Conservation (phyloP, 1,140 invertebrate species). For the Lepidostoma basale region DNA sequence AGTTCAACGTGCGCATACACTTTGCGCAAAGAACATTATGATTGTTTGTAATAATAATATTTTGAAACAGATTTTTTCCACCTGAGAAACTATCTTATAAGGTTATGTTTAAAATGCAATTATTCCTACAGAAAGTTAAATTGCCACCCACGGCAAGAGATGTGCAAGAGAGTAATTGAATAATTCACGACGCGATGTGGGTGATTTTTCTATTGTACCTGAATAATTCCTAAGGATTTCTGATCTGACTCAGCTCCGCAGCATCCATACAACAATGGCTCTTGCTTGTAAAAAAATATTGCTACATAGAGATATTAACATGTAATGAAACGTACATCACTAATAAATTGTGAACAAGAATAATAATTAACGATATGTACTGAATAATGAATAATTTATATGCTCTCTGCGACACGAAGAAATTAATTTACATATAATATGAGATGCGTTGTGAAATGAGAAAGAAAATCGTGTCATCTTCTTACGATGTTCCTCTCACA, state of each 20-base stretch:
- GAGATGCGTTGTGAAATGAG: background rate
- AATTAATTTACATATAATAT: background rate
- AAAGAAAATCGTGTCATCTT: too few species aligned
- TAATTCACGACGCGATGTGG: conserved; percentile 17
- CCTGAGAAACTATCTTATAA: background rate
- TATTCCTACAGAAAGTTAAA: conserved; percentile 9
- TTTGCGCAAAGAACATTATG: background rate
- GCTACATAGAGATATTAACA: conserved; percentile 8
- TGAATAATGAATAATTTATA: conserved; percentile 4
- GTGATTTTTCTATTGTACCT: conserved; percentile 22
- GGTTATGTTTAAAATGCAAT: conserved; percentile 11
- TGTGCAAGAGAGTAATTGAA: conserved; percentile 14
- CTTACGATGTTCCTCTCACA: too few species aligned
- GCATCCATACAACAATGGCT: conserved; percentile 15
- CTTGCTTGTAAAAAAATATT: conserved; percentile 20
- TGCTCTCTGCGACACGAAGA: background rate
- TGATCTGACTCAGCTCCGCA: conserved; percentile 15
- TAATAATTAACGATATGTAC: conserved; percentile 7
- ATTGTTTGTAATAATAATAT: background rate
- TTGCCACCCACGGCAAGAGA: background rate
- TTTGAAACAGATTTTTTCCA: background rate
- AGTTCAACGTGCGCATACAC: too few species aligned
- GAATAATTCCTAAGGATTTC: background rate
- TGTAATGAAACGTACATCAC: conserved; percentile 8
- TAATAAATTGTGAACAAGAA: background rate